These are phyloP conservation scores for Hoplostethus mediterraneus DNA, from an alignment of 2,797 vertebrate species.

Conservation along the genomic window DNA sequence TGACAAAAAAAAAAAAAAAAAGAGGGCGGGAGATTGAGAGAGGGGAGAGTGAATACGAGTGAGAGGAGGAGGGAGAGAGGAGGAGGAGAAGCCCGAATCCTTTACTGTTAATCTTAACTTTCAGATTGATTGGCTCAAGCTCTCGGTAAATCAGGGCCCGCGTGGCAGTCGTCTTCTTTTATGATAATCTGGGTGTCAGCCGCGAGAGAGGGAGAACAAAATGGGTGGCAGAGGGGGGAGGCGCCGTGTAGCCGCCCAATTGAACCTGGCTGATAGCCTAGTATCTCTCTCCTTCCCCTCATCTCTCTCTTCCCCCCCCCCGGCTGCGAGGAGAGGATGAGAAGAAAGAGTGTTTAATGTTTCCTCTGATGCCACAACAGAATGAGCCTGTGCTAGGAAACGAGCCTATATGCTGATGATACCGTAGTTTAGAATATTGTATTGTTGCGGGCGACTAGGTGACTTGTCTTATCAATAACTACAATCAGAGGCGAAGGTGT, in stretches of 20 bases:
- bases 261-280: slow-evolving; percentile 60
- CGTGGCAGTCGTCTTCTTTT: slow-evolving; percentile 78
- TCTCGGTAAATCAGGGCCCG: slow-evolving; percentile 78
- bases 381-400: slow-evolving; percentile 65
- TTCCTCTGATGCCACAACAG: slow-evolving; percentile 73
- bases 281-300: slow-evolving; percentile 59
- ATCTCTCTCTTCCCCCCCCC: slow-evolving; percentile 43
- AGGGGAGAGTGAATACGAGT: slow-evolving; percentile 40
- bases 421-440: slow-evolving; percentile 72
- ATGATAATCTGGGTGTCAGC: slow-evolving; percentile 81
- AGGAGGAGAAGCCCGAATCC: slow-evolving; percentile 38
- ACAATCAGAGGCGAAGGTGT: slow-evolving; percentile 52
- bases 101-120: slow-evolving; percentile 83
- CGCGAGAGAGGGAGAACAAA: slow-evolving; percentile 51
- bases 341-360: slow-evolving; percentile 74
- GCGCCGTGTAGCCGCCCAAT: slow-evolving; percentile 68
- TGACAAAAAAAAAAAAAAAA: slow-evolving; percentile 37
- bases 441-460: slow-evolving; percentile 52
- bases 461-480: slow-evolving; percentile 66
- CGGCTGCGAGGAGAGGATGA: slow-evolving; percentile 66
- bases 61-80: slow-evolving; percentile 9
- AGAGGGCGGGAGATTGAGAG: slow-evolving; percentile 45
- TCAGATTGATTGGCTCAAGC: slow-evolving; percentile 80
- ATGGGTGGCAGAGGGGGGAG: slow-evolving; percentile 56
- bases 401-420: slow-evolving; percentile 64